Percentiles rank a stretch among this genome's conserved stretches.
phyloP scores from a whole-genome alignment of 2,888 invertebrate genomes.

The Drosophila setosimentum region DNA sequence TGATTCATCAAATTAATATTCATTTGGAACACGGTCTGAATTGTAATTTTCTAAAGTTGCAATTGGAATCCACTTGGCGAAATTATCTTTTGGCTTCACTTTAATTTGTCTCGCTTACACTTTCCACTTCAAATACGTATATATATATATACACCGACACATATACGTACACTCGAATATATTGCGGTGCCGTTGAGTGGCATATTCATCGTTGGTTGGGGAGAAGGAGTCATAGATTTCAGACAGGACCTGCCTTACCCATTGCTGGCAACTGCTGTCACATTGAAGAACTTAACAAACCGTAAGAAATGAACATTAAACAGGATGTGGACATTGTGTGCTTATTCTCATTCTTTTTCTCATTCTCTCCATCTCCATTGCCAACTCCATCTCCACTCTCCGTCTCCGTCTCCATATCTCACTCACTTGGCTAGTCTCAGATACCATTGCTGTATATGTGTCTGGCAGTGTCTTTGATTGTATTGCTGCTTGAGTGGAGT shows the following conservation, averaged over 20 bases:
- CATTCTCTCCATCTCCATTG: background rate
- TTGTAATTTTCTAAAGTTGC: slow-evolving; percentile 6
- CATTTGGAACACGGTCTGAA: background rate
- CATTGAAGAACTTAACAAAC: slow-evolving; percentile 75
- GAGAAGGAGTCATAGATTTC: background rate
- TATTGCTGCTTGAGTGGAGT: slow-evolving; percentile 47
- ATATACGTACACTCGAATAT: background rate
- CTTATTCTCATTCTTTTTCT: slow-evolving; percentile 11
- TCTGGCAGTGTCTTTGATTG: slow-evolving; percentile 54
- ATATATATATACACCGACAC: background rate
- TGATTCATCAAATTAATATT: slow-evolving; percentile 13
- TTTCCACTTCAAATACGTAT: slow-evolving; percentile 18
- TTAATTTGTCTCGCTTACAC: slow-evolving; percentile 2
- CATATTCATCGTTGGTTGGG: slow-evolving; percentile 5
- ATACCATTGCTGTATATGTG: slow-evolving; percentile 29
- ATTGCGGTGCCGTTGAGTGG: slow-evolving; percentile 12
- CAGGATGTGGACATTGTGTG: slow-evolving; percentile 61
- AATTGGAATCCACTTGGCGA: slow-evolving; percentile 3
- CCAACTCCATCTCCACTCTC: slow-evolving; percentile 4
- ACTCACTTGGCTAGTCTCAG: background rate
- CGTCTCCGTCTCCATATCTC: background rate
- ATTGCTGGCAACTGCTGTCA: slow-evolving; percentile 42
- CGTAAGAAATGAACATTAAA: slow-evolving; percentile 75
- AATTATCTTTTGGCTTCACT: slow-evolving; percentile 8
- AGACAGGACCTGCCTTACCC: background rate